These are phyloP conservation scores for Apus apus DNA, from an alignment of 2,113 vertebrate species.

Conservation along the genomic window DNA sequence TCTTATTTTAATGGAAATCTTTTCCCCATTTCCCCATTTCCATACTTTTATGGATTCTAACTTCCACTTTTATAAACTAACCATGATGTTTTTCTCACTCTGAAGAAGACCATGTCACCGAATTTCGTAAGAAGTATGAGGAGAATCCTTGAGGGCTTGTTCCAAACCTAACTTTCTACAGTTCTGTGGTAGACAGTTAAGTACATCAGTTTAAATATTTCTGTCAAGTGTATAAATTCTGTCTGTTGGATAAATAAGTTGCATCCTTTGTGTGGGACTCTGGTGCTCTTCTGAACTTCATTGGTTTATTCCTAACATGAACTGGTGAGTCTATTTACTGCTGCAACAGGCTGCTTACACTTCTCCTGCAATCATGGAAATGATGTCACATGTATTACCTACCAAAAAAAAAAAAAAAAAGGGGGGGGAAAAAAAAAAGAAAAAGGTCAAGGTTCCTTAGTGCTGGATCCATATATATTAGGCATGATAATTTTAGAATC, in stretches of 20 bases:
- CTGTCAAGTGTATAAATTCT: background rate
- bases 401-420: background rate
- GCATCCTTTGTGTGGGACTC: background rate
- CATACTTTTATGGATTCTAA: background rate
- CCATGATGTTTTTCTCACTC: background rate
- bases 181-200: background rate
- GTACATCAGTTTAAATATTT: background rate
- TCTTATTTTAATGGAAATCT: background rate
- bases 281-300: background rate
- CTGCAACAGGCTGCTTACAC: background rate
- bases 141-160: background rate
- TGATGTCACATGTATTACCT: background rate
- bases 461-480: background rate
- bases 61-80: background rate
- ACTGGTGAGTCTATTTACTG: background rate
- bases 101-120: background rate
- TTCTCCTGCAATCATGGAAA: background rate
- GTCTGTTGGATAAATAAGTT: background rate
- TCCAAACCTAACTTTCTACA: background rate
- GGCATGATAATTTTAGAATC: background rate
- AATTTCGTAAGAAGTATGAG: background rate
- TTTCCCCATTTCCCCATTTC: background rate
- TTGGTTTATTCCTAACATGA: background rate
- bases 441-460: background rate
- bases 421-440: background rate